Evolutionary conservation across 2,113 vertebrate species (phyloP), one percentile per base, ranked within the genome.

Genomic region (Haplotaxodon microlepis): DNA sequence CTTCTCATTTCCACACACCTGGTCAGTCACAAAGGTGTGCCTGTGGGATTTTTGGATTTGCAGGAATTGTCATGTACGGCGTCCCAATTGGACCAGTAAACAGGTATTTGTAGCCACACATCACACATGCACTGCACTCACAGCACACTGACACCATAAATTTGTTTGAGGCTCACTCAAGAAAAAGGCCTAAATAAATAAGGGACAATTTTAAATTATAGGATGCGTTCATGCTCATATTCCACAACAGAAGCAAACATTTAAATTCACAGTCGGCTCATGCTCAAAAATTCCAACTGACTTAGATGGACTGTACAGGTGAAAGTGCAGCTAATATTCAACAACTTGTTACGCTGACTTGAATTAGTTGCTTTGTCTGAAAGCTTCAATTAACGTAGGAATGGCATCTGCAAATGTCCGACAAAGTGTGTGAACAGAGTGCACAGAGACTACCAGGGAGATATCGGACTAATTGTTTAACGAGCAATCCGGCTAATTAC

Each of bases 381-480:
- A 81, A 88, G 85, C 79, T 57, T 86, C 45, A 89, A 83, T 90
- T 80, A 92, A 57, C 21, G 45, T 47, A 76, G 57, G 31, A 27
- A 84, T 29, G 9, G 51, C 76, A 86, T 86, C 85, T 87, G 42
- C 42, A 51, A 87, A 89, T 88, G 90, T 88, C 82, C 54, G 6
- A 78, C 45, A 81, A 84, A 85, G 59, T 50, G 45, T n/a, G 9
- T 9, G 14, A 85, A 80, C 63, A 27, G 21, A 84, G 82, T n/a
- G 42, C 24, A 63, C 81, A 71, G 87, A 82, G 86, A 53, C 82
- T 47, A 61, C 57, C 56, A 57, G 13, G 53, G 57, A 79, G 53
- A 90, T 83, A 87, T 84, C 76, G 82, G 80, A 88, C 73, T 91
- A 86, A 87, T 87, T 89, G 63, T 76, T 92, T 88, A 84, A 93